phyloP scores from a whole-genome alignment of 2,113 vertebrate species.

The Thermophis baileyi region DNA sequence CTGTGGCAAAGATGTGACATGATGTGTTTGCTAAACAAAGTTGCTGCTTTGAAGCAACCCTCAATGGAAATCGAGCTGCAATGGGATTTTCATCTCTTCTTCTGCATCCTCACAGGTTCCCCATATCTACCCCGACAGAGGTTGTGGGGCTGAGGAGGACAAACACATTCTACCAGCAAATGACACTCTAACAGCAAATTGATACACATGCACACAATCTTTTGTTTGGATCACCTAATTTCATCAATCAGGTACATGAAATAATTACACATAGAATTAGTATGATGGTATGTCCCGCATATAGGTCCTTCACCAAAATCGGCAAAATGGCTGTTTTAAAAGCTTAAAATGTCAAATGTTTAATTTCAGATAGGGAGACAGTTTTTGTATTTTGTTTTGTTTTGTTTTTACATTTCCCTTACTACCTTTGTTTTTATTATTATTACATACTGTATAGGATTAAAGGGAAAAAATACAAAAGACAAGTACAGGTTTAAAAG shows the following conservation, averaged over 20 bases:
- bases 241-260: not conserved
- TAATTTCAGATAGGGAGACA: not conserved
- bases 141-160: not conserved
- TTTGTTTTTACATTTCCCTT: not conserved
- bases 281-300: not conserved
- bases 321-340: not conserved
- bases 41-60: not conserved
- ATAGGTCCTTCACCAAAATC: not conserved
- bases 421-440: not conserved
- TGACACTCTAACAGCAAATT: not conserved
- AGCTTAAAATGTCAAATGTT: not conserved
- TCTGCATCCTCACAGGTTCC: not conserved
- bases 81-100: not conserved
- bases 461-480: not conserved
- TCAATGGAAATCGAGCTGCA: not conserved
- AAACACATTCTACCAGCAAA: not conserved
- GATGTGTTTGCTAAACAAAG: not conserved
- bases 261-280: not conserved
- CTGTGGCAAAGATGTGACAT: not conserved
- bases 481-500: not conserved
- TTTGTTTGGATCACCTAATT: not conserved
- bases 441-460: not conserved
- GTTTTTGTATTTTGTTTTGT: not conserved
- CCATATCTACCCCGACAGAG: not conserved
- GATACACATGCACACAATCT: not conserved